Conservation (phyloP, 1,140 invertebrate species). For the Drosophila melanogaster region DNA sequence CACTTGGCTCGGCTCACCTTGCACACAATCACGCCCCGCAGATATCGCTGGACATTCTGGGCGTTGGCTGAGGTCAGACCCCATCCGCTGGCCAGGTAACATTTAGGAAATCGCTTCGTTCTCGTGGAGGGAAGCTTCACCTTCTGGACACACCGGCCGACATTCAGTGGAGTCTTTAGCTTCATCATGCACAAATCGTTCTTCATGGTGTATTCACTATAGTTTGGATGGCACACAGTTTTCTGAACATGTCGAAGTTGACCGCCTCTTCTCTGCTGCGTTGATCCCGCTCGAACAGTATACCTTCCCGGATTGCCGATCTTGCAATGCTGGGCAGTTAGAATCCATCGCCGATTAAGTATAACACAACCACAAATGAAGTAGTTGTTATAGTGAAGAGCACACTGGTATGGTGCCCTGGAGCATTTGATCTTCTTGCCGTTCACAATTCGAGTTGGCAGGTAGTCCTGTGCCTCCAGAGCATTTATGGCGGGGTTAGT, state of each 20-base stretch:
- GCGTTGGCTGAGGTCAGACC: conserved; percentile 38
- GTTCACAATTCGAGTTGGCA: conserved; percentile 60
- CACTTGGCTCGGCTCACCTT: conserved; percentile 10
- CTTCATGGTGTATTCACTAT: conserved; percentile 39
- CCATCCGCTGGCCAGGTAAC: conserved; percentile 58
- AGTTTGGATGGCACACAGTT: conserved; percentile 35
- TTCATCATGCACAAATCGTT: conserved; percentile 67
- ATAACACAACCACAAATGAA: conserved; percentile 65
- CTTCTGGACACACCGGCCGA: conserved; percentile 10
- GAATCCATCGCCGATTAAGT: conserved; percentile 59
- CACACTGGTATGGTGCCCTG: conserved; percentile 55
- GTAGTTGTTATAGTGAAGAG: conserved; percentile 7
- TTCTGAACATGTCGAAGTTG: conserved; percentile 31
- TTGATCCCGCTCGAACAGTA: conserved; percentile 51
- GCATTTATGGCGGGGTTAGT: conserved; percentile 54
- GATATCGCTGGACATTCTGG: conserved; percentile 34
- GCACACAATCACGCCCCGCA: conserved; percentile 34
- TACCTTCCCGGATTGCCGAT: conserved; percentile 12
- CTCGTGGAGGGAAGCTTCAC: conserved; percentile 26
- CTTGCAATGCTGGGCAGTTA: conserved; percentile 87
- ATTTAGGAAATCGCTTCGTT: conserved; percentile 11
- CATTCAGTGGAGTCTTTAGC: conserved; percentile 33
- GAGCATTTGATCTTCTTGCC: conserved; percentile 53
- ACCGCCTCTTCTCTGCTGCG: conserved; percentile 45
- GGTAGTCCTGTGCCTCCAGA: conserved; percentile 21